These are phyloP conservation scores for Dynastes grantii DNA, from an alignment of 2,888 invertebrate genomes.

Conservation along the genomic window DNA sequence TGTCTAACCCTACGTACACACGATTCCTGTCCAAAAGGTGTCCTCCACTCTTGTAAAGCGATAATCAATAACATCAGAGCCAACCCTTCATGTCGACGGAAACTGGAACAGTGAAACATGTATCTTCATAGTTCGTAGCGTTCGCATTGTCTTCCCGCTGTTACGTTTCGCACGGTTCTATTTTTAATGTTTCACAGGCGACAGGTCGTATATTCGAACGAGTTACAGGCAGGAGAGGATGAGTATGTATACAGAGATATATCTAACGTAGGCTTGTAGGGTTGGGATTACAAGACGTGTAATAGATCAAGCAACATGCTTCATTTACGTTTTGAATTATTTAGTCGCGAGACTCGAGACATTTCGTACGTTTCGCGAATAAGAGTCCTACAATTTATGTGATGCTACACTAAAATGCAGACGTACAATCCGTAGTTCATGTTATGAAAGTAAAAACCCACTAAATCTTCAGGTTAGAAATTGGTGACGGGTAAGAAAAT, in stretches of 20 bases:
- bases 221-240: not conserved
- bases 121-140: constrained; percentile 6
- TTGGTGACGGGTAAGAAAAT: no score
- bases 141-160: not conserved
- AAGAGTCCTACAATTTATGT: not conserved
- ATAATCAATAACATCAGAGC: constrained; percentile 12
- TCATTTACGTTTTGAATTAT: constrained; percentile 34
- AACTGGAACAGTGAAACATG: constrained; percentile 11
- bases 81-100: not conserved
- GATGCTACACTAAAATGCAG: no score
- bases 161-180: constrained; percentile 15
- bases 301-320: constrained; percentile 27
- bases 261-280: constrained; percentile 3
- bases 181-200: not conserved
- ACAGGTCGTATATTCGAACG: not conserved
- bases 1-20: constrained; percentile 30
- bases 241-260: no score
- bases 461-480: no score
- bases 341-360: not conserved
- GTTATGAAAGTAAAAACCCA: no score
- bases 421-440: no score
- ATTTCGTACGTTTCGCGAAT: not conserved
- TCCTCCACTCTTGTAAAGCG: constrained; percentile 4
- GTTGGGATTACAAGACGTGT: not conserved
- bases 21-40: constrained; percentile 21